A percentile compares a stretch with the other conserved stretches of the same genome.
Conservation (phyloP, 2,888 invertebrate genomes). For the Psylliodes chrysocephalus region DNA sequence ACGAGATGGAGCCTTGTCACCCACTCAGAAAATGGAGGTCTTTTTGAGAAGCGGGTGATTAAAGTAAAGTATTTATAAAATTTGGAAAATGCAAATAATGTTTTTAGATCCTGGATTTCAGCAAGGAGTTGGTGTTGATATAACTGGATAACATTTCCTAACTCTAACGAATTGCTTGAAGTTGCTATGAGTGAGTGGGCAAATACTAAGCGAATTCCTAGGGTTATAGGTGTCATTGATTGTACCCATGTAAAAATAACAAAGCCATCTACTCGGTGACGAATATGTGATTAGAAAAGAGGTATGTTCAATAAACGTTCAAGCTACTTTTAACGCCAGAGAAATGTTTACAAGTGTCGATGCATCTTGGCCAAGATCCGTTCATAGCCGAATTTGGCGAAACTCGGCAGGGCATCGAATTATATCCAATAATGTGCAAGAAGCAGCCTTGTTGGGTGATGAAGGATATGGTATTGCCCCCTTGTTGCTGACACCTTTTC, state of each 20-base stretch:
- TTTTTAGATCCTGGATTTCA: constrained; percentile 4
- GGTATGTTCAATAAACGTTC: constrained; percentile 31
- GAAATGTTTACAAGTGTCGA: constrained; percentile 38
- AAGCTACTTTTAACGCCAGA: constrained; percentile 40
- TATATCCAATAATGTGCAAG: constrained; percentile 23
- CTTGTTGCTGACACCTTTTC: constrained; percentile 43
- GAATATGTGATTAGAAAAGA: constrained; percentile 35
- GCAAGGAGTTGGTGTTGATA: too few species aligned
- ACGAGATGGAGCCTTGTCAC: not conserved
- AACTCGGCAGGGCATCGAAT: constrained; percentile 31
- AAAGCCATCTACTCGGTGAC: constrained; percentile 31
- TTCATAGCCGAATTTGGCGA: constrained; percentile 34
- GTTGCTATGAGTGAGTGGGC: constrained; percentile 6
- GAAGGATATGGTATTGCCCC: constrained; percentile 41
- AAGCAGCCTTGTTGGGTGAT: constrained; percentile 39
- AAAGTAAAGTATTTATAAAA: not conserved
- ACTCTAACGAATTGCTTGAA: constrained; percentile 6
- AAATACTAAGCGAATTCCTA: constrained; percentile 2
- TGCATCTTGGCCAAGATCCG: constrained; percentile 29
- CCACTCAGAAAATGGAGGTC: not conserved
- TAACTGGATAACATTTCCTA: constrained; percentile 22
- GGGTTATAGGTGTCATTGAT: too few species aligned
- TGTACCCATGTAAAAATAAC: constrained; percentile 31
- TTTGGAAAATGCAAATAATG: not conserved
- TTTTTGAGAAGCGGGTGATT: constrained; percentile 3